Conservation (phyloP, 2,797 vertebrate species). For the Mus minutoides region DNA sequence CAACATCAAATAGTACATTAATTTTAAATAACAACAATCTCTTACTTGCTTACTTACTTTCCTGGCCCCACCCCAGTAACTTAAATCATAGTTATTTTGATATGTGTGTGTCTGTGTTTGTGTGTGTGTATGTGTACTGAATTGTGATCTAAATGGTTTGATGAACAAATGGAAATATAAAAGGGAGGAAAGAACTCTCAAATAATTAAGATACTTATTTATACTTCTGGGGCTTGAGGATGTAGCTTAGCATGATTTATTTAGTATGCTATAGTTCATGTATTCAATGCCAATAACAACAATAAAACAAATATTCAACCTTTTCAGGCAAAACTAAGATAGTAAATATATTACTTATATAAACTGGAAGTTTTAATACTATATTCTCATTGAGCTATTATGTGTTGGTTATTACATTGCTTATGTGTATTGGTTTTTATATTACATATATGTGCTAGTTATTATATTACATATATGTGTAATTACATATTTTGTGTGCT, state of each 20-base stretch:
- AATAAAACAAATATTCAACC: neutral
- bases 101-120: too few species aligned
- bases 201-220: neutral
- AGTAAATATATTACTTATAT: neutral
- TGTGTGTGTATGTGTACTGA: neutral
- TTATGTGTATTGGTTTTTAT: too few species aligned
- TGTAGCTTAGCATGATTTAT: neutral
- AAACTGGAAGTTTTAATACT: neutral
- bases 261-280: neutral
- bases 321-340: neutral
- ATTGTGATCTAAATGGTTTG: neutral
- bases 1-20: conserved; percentile 5
- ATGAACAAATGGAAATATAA: neutral
- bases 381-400: neutral
- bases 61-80: neutral
- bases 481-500: neutral
- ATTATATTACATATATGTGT: too few species aligned
- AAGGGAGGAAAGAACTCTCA: neutral
- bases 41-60: neutral
- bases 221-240: neutral
- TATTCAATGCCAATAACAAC: neutral
- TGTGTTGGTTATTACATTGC: neutral
- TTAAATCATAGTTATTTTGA: neutral
- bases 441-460: neutral
- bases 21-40: neutral